These are phyloP conservation scores for Bombus soroeensis DNA, from an alignment of 1,140 invertebrate genomes.

Conservation along the genomic window DNA sequence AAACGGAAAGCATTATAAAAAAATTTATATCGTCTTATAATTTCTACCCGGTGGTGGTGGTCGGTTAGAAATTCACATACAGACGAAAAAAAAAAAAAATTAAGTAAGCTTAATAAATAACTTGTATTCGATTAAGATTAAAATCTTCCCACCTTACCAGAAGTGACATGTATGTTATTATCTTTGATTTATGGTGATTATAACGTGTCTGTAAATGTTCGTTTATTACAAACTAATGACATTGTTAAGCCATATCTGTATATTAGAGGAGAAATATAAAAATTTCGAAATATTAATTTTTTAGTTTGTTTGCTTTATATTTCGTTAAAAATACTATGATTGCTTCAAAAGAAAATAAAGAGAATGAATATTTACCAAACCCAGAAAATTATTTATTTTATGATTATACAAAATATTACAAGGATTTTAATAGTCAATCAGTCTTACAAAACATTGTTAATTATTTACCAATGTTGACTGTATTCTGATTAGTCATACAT, in stretches of 20 bases:
- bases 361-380: slow-evolving; percentile 35
- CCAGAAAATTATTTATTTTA: slow-evolving; percentile 65
- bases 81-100: slow-evolving; percentile 75
- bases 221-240: slow-evolving; percentile 71
- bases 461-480: slow-evolving; percentile 30
- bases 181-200: slow-evolving; percentile 76
- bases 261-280: slow-evolving; percentile 73
- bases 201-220: slow-evolving; percentile 63
- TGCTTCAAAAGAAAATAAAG: neutral
- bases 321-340: neutral
- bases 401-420: slow-evolving; percentile 74
- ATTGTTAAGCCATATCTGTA: slow-evolving; percentile 77
- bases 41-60: slow-evolving; percentile 82
- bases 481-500: slow-evolving; percentile 86
- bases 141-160: slow-evolving; percentile 81
- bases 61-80: slow-evolving; percentile 76
- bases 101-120: slow-evolving; percentile 78
- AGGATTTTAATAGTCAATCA: slow-evolving; percentile 47
- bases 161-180: slow-evolving; percentile 80
- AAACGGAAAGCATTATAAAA: slow-evolving; percentile 71
- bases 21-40: slow-evolving; percentile 64
- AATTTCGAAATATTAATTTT: slow-evolving; percentile 66
- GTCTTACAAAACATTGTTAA: slow-evolving; percentile 50
- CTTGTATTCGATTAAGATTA: slow-evolving; percentile 71
- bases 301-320: slow-evolving; percentile 26